A percentile compares a stretch with the other conserved stretches of the same genome.
phyloP scores from a whole-genome alignment of 1,140 invertebrate species.

The Sycophila sp. region DNA sequence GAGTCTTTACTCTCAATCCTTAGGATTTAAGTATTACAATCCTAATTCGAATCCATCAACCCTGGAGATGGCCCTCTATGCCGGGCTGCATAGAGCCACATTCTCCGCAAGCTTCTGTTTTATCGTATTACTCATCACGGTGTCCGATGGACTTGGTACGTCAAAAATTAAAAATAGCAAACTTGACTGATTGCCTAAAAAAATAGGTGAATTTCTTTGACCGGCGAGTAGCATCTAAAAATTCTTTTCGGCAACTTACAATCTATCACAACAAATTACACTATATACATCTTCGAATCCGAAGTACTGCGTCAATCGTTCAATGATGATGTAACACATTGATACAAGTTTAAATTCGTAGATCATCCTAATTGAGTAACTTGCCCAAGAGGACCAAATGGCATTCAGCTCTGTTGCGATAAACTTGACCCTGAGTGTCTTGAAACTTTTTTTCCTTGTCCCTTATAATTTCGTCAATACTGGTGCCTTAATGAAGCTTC shows the following conservation, averaged over 20 bases:
- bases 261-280: no score
- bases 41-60: slow-evolving; percentile 19
- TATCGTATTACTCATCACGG: slow-evolving; percentile 32
- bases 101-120: slow-evolving; percentile 30
- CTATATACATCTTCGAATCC: no score
- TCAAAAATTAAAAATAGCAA: neutral
- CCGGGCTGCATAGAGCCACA: slow-evolving; percentile 31
- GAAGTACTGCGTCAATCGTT: no score
- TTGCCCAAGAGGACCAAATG: neutral
- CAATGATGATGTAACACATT: no score
- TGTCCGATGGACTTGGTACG: slow-evolving; percentile 40
- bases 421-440: no score
- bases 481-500: neutral
- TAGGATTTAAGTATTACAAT: slow-evolving; percentile 23
- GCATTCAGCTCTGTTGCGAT: no score
- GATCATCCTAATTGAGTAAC: neutral
- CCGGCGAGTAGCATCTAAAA: no score
- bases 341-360: no score
- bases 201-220: no score
- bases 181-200: no score
- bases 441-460: no score
- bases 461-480: neutral
- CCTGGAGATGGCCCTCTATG: slow-evolving; percentile 33
- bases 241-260: no score
- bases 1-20: slow-evolving; percentile 20